These are phyloP conservation scores for Chaetodon trifascialis DNA, from an alignment of 2,113 vertebrate genomes.

Conservation along the genomic window DNA sequence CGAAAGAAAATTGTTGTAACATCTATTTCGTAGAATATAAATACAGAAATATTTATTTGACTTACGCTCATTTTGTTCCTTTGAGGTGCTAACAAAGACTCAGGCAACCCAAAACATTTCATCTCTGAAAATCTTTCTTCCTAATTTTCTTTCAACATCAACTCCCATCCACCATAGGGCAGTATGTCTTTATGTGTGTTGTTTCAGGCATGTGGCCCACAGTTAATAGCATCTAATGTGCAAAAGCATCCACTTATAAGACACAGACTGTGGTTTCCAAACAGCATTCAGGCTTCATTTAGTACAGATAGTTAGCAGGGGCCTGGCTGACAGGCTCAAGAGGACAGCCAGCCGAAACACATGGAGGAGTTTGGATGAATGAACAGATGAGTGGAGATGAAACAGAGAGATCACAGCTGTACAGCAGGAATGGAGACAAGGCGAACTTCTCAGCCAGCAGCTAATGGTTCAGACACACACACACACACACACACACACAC, in stretches of 20 bases:
- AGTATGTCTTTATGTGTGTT: not conserved
- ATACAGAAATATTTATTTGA: too few species aligned
- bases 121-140: not conserved
- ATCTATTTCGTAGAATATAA: too few species aligned
- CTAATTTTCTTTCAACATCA: conserved; percentile 1
- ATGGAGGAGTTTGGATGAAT: conserved; percentile 54
- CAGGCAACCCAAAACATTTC: not conserved
- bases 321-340: conserved; percentile 32
- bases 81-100: too few species aligned
- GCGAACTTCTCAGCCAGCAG: conserved; percentile 46
- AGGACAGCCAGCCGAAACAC: conserved; percentile 24
- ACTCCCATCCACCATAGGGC: not conserved
- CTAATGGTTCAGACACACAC: conserved; percentile 15
- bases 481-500: not conserved
- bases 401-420: conserved; percentile 62
- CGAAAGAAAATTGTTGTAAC: too few species aligned
- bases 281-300: conserved; percentile 28
- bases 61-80: too few species aligned
- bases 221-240: conserved; percentile 2
- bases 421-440: conserved; percentile 52
- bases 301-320: conserved; percentile 22
- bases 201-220: not conserved
- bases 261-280: conserved; percentile 39
- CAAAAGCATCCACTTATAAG: conserved; percentile 25
- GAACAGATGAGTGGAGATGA: conserved; percentile 65